A percentile compares a stretch with the other conserved stretches of the same genome.
Evolutionary conservation across 2,888 invertebrate genomes (phyloP).

Genomic region (Trichacis sp.): DNA sequence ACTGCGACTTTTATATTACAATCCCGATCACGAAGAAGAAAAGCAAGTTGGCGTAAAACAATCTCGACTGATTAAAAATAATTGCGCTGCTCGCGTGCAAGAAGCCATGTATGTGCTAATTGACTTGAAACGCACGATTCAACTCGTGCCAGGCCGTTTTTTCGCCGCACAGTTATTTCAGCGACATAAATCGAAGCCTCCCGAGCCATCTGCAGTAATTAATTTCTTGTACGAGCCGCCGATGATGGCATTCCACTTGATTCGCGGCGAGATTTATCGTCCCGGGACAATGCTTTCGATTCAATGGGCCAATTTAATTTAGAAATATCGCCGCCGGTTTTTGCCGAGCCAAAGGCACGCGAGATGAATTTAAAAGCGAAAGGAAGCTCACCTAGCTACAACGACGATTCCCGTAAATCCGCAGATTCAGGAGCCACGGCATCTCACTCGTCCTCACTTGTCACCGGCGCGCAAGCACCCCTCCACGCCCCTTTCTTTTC

Average conservation of each 20-base stretch:
- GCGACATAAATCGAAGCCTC: not conserved
- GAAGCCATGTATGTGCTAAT: constrained; percentile 16
- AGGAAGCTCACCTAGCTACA: constrained; percentile 65
- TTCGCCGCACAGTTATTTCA: not conserved
- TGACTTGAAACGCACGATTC: constrained; percentile 15
- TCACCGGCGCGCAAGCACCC: too few relatives aligned
- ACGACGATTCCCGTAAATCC: constrained; percentile 64
- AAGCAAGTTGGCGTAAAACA: too few relatives aligned
- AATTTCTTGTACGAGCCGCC: constrained; percentile 14
- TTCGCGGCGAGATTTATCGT: too few relatives aligned
- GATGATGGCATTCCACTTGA: constrained; percentile 12
- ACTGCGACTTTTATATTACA: not conserved
- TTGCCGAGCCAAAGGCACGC: too few relatives aligned
- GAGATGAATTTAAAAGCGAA: too few relatives aligned
- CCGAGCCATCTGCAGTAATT: not conserved
- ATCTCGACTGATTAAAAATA: constrained; percentile 26
- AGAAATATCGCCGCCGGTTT: too few relatives aligned
- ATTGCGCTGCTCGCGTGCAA: constrained; percentile 24
- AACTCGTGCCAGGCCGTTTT: constrained; percentile 13
- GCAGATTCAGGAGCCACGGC: constrained; percentile 63
- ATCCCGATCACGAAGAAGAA: too few relatives aligned
- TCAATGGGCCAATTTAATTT: too few relatives aligned
- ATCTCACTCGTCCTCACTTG: too few relatives aligned
- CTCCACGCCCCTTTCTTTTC: too few relatives aligned
- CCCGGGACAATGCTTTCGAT: too few relatives aligned